These are phyloP conservation scores for Pantherophis alleghaniensis DNA, from an alignment of 2,797 vertebrate species.

Conservation along the genomic window DNA sequence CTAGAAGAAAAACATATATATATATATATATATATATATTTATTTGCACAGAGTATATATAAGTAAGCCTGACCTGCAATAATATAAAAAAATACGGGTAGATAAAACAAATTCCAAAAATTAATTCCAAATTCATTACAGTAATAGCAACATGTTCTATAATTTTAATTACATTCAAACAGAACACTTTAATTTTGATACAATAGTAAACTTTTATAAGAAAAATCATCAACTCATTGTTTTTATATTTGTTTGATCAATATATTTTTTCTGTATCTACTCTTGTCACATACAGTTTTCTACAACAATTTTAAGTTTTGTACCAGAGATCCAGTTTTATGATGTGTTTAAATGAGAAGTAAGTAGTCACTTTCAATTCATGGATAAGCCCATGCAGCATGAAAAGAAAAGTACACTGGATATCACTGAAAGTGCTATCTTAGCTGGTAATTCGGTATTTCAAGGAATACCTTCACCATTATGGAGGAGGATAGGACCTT, in stretches of 20 bases:
- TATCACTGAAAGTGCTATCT: neutral
- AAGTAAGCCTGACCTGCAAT: neutral
- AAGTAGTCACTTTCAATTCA: neutral
- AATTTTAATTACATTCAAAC: neutral
- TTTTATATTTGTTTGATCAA: neutral
- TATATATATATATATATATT: neutral
- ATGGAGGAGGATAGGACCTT: neutral
- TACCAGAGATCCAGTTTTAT: neutral
- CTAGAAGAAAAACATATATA: too few relatives aligned
- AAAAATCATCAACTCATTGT: neutral
- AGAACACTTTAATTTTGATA: neutral
- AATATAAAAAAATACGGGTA: neutral
- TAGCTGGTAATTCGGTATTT: neutral
- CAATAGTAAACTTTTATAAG: neutral
- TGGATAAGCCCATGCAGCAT: neutral
- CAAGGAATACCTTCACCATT: neutral
- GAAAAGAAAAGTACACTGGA: neutral
- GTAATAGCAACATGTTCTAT: neutral
- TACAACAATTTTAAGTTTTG: slow-evolving; percentile 2
- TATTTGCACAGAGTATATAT: neutral
- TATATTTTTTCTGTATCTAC: neutral
- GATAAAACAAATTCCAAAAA: neutral
- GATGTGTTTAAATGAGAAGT: neutral
- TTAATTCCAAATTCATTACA: neutral
- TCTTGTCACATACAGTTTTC: neutral